Evolutionary conservation across 2,797 vertebrate genomes (phyloP).

Genomic region (Rhinoraja longicauda): DNA sequence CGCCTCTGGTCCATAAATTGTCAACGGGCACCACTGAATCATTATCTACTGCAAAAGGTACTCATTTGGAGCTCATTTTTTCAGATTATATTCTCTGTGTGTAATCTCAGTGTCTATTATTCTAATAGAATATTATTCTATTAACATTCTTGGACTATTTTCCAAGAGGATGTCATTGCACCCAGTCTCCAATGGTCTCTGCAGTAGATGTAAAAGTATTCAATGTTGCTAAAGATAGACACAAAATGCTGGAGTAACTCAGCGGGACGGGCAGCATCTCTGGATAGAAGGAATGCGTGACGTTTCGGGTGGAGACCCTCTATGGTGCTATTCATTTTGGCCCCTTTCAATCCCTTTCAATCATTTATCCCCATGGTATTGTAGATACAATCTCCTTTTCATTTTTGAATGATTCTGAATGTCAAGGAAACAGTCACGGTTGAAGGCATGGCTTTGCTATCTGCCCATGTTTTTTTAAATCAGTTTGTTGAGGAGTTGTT

Average conservation of each 20-base stretch:
- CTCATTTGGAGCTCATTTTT: not conserved
- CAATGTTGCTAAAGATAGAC: no score
- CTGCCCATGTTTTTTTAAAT: no score
- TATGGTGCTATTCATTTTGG: not conserved
- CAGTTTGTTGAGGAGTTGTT: no score
- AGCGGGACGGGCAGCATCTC: no score
- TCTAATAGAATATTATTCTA: not conserved
- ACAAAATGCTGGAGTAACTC: no score
- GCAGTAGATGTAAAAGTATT: not conserved
- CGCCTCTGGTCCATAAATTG: not conserved
- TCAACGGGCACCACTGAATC: not conserved
- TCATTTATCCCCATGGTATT: not conserved
- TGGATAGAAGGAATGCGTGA: no score
- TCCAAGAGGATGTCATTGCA: not conserved
- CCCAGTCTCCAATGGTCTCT: not conserved
- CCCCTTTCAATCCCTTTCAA: not conserved
- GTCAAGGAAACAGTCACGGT: not conserved
- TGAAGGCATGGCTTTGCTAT: no score
- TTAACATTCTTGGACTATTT: not conserved
- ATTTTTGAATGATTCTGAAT: not conserved
- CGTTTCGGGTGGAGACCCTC: no score
- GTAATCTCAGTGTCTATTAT: not conserved
- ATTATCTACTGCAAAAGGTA: not conserved
- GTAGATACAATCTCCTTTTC: not conserved
- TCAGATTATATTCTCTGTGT: not conserved